A percentile compares a stretch with the other conserved stretches of the same genome.
These are phyloP conservation scores for Leucophenga maculata DNA, from an alignment of 2,888 invertebrate genomes.

Conservation along the genomic window DNA sequence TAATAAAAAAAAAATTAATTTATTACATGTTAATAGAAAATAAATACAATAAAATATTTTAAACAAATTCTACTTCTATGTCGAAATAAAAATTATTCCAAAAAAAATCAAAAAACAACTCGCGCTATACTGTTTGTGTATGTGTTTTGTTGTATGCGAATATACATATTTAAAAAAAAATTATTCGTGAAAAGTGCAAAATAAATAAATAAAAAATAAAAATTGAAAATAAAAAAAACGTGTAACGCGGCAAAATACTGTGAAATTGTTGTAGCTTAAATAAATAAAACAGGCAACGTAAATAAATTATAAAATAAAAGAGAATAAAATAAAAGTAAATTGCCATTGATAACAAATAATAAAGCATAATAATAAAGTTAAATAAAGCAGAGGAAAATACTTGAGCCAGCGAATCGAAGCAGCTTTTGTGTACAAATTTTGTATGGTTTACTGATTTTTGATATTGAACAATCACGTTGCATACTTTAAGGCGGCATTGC, in stretches of 20 bases:
- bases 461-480: neutral
- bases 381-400: neutral
- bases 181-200: neutral
- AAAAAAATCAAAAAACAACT: neutral
- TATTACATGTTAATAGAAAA: neutral
- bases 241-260: neutral
- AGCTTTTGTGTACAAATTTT: neutral
- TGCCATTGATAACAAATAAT: neutral
- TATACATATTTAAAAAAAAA: neutral
- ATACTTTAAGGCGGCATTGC: conserved; percentile 4
- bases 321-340: too few relatives aligned
- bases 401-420: too few relatives aligned
- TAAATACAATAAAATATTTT: neutral
- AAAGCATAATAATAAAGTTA: neutral
- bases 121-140: neutral
- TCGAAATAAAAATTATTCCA: too few relatives aligned
- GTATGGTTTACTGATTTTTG: neutral
- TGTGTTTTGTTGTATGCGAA: neutral
- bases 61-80: neutral
- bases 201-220: conserved; percentile 2
- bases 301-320: too few relatives aligned
- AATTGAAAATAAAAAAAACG: neutral
- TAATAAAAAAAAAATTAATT: too few relatives aligned
- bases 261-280: conserved; percentile 1
- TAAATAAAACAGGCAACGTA: neutral